A percentile compares a stretch with the other conserved stretches of the same genome.
These are phyloP conservation scores for Triplophysa tibetana DNA, from an alignment of 2,113 vertebrate genomes.

Conservation along the genomic window DNA sequence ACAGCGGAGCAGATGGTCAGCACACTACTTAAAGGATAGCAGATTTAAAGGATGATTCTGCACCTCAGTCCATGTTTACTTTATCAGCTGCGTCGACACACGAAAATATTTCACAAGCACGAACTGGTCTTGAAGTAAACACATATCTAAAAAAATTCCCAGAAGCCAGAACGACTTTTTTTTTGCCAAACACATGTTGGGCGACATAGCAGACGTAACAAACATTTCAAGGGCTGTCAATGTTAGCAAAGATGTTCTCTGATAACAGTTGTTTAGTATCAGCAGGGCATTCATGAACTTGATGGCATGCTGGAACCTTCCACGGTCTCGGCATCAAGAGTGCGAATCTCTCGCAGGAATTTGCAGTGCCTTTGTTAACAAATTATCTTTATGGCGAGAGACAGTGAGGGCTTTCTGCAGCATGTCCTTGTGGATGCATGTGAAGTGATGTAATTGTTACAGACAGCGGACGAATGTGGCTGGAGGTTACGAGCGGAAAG, in stretches of 20 bases:
- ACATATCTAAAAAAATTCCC: neutral
- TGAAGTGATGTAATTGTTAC: constrained; percentile 34
- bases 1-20: constrained; percentile 71
- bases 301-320: neutral
- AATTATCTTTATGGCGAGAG: constrained; percentile 37
- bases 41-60: constrained; percentile 61
- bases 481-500: neutral
- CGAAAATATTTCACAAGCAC: neutral
- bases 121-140: neutral
- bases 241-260: constrained; percentile 1
- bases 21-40: constrained; percentile 68
- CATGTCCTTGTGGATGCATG: constrained; percentile 11
- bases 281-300: neutral
- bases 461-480: neutral
- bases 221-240: neutral
- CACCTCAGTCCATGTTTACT: constrained; percentile 50
- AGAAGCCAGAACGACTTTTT: neutral
- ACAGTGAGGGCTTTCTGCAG: constrained; percentile 43
- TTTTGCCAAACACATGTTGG: neutral
- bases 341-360: constrained; percentile 18
- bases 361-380: constrained; percentile 5
- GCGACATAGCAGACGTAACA: constrained; percentile 8
- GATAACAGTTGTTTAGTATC: neutral
- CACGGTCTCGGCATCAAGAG: neutral
- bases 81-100: constrained; percentile 46